Evolutionary conservation across 1,140 invertebrate genomes (phyloP).

Genomic region (Pseudomyrmex gracilis): DNA sequence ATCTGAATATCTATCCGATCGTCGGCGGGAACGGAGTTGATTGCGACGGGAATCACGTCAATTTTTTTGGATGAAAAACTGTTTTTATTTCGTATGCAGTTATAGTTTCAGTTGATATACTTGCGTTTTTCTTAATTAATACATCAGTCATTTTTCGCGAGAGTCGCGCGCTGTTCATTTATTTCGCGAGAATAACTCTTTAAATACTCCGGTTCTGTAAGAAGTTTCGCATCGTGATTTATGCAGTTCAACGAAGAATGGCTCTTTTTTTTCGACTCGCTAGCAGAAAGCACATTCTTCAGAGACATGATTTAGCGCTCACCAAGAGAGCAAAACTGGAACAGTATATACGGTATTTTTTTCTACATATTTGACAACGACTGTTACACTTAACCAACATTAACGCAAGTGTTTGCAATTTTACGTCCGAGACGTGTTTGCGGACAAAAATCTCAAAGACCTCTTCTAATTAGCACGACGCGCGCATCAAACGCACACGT

Average conservation of each 20-base stretch:
- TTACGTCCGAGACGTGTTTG: neutral
- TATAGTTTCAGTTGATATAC: conserved; percentile 25
- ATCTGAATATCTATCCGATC: conserved; percentile 39
- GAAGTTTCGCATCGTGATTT: conserved; percentile 2
- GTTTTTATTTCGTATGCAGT: conserved; percentile 37
- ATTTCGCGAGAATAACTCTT: conserved; percentile 15
- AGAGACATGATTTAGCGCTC: neutral
- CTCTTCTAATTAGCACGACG: neutral
- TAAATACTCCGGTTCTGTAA: neutral
- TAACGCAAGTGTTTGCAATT: neutral
- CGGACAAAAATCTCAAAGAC: neutral
- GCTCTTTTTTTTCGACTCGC: neutral
- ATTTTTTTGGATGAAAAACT: conserved; percentile 47
- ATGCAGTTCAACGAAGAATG: neutral
- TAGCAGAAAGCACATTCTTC: neutral
- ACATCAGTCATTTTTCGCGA: neutral
- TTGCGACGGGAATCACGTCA: conserved; percentile 30
- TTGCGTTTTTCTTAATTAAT: conserved; percentile 36
- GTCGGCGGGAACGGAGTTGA: neutral
- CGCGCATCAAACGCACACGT: neutral
- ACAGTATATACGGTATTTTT: neutral
- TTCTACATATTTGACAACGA: neutral
- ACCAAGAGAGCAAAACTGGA: neutral
- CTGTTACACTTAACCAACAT: neutral
- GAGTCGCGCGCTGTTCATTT: conserved; percentile 18